Evolutionary conservation across 37 sponge, comb jelly and placozoan species (phyloP).

Genomic region (Beroe forskalii): DNA sequence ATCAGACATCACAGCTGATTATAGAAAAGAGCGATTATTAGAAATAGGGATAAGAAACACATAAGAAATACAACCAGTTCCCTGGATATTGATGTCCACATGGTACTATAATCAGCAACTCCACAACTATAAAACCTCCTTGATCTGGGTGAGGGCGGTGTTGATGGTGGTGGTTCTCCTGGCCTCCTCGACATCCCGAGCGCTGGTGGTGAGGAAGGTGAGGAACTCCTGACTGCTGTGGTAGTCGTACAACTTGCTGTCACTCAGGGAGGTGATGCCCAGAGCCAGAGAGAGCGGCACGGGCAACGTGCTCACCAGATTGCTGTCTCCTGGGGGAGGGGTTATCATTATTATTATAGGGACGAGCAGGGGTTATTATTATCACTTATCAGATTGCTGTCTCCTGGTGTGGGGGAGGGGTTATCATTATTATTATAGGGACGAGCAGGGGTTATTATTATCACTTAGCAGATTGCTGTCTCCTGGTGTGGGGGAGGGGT

Average conservation of each 20-base stretch:
- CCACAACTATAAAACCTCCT: no score
- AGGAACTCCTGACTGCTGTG: constrained; percentile 55
- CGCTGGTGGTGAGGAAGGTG: constrained; percentile 28
- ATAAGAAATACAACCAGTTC: no score
- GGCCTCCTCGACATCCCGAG: constrained; percentile 19
- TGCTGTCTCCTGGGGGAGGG: not conserved
- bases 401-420: not conserved
- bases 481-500: not conserved
- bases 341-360: no score
- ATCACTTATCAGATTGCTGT: no score
- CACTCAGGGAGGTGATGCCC: constrained; percentile 1
- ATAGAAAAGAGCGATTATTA: no score
- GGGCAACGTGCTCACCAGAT: constrained; percentile 6
- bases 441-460: no score
- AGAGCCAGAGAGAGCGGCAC: constrained; percentile 22
- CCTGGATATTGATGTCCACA: no score
- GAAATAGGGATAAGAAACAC: no score
- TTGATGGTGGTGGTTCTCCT: not conserved
- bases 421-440: no score
- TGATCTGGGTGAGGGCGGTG: not conserved
- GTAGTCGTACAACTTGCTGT: constrained; percentile 21
- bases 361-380: no score
- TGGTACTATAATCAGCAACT: not conserved
- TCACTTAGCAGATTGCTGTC: no score
- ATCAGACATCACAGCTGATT: no score